Evolutionary conservation across 2,113 vertebrate genomes (phyloP), one percentile per base, ranked within the genome.

Genomic region (Callorhinus ursinus): DNA sequence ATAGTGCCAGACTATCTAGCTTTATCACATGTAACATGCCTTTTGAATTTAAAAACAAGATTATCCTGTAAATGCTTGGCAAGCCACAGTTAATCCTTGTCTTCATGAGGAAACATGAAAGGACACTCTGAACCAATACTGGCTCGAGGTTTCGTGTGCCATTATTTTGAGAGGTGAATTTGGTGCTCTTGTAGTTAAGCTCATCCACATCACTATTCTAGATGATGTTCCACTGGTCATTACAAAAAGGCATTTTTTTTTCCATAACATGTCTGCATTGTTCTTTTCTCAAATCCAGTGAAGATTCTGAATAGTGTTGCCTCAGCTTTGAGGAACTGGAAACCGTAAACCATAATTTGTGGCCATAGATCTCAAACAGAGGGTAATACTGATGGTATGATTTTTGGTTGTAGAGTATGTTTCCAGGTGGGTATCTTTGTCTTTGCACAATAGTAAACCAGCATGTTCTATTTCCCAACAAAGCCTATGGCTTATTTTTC

Each of bases 121-220:
- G 49, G 61, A 72, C 26, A 77, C 19, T 31, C 36, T 91, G 71
- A 94, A 65, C 42, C 49, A 63, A 39, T 84, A 77, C 71, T 46
- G 0, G 63, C 69, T 89, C 8, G 8, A 5, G 31, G 42, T 72
- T 91, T 61, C 46, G 4, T 36, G 26, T 96, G 85, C 76, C 88
- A 80, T 92, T 96, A 91, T 96, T 93, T 39, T 15, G 39, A 63
- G 87, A 61, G 80, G 93, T 81, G 95, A 98, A 97, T 96, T 97
- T 97, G 97, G 94, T 93, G 94, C 96, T 95, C 96, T 95, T 85
- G 80, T 96, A 96, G 93, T 97, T 87, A 98, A 98, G 98, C 88
- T 84, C 88, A 96, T 79, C 91, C 85, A 85, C 86, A 91, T 97
- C 49, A 57, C 82, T 97, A 88, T 98, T 97, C 81, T 86, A 92